phyloP scores from a whole-genome alignment of 2,888 invertebrate genomes.

The Erannis defoliaria region DNA sequence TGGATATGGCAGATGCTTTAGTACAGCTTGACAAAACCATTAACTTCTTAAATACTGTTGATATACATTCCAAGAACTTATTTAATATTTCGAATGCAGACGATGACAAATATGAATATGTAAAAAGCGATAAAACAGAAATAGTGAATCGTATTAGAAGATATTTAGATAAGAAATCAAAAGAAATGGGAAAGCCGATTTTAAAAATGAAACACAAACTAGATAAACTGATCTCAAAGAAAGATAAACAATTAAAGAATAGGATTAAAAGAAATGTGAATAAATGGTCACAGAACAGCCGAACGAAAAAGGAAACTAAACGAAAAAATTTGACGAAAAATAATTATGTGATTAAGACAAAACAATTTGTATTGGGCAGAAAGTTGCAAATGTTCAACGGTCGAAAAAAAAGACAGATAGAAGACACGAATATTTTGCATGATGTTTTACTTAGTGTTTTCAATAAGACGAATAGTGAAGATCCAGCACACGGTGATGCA shows the following conservation, averaged over 20 bases:
- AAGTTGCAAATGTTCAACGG: slow-evolving; percentile 51
- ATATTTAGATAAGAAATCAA: slow-evolving; percentile 67
- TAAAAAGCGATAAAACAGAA: slow-evolving; percentile 56
- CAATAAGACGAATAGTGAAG: slow-evolving; percentile 41
- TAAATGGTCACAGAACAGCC: neutral
- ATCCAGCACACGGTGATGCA: slow-evolving; percentile 84
- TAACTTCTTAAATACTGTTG: slow-evolving; percentile 48
- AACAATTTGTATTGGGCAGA: slow-evolving; percentile 51
- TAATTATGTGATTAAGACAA: slow-evolving; percentile 41
- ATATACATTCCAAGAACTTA: slow-evolving; percentile 43
- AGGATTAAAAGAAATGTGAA: slow-evolving; percentile 43
- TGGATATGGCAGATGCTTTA: slow-evolving; percentile 66
- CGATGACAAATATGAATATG: slow-evolving; percentile 44
- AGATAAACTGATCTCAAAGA: slow-evolving; percentile 43
- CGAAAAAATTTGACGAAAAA: slow-evolving; percentile 32
- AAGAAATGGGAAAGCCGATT: slow-evolving; percentile 52
- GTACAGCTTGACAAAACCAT: slow-evolving; percentile 45
- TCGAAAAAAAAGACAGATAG: slow-evolving; percentile 44
- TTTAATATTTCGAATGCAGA: slow-evolving; percentile 46
- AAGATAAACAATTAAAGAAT: slow-evolving; percentile 21
- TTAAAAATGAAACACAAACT: slow-evolving; percentile 55
- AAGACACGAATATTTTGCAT: slow-evolving; percentile 32
- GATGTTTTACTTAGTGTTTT: slow-evolving; percentile 26
- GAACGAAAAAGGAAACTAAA: slow-evolving; percentile 13
- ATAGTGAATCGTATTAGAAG: slow-evolving; percentile 72